Conservation (phyloP, 2,888 invertebrate species). For the Melipona bicolor region DNA sequence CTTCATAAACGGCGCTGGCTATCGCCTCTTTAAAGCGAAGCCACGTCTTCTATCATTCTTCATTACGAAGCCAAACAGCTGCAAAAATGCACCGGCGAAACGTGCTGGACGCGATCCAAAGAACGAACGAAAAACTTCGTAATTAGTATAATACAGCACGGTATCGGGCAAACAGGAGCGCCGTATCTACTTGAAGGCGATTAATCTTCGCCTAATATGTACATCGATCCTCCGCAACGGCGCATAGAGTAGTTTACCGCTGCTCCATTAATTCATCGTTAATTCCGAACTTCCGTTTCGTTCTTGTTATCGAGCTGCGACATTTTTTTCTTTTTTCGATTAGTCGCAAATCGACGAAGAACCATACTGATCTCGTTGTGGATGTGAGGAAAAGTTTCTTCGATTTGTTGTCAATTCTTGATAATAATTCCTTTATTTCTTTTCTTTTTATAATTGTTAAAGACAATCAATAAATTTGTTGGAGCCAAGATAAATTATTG, state of each 20-base stretch:
- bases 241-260: slow-evolving; percentile 32
- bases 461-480: background rate
- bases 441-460: background rate
- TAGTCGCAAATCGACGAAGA: background rate
- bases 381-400: background rate
- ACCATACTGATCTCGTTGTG: background rate
- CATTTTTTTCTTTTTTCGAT: slow-evolving; percentile 21
- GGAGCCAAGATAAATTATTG: background rate
- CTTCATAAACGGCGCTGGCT: background rate
- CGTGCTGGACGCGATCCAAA: slow-evolving; percentile 47
- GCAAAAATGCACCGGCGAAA: slow-evolving; percentile 27
- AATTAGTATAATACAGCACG: slow-evolving; percentile 50
- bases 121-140: slow-evolving; percentile 29
- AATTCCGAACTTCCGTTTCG: slow-evolving; percentile 14
- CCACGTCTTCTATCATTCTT: slow-evolving; percentile 38
- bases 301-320: background rate
- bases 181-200: slow-evolving; percentile 38
- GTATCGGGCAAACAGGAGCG: slow-evolving; percentile 39
- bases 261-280: slow-evolving; percentile 42
- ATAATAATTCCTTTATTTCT: background rate
- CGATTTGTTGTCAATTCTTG: background rate
- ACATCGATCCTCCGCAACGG: slow-evolving; percentile 38
- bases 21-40: background rate
- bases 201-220: slow-evolving; percentile 55
- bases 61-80: slow-evolving; percentile 37